phyloP scores from a whole-genome alignment of 2,797 vertebrate genomes.

The Tinamus major region DNA sequence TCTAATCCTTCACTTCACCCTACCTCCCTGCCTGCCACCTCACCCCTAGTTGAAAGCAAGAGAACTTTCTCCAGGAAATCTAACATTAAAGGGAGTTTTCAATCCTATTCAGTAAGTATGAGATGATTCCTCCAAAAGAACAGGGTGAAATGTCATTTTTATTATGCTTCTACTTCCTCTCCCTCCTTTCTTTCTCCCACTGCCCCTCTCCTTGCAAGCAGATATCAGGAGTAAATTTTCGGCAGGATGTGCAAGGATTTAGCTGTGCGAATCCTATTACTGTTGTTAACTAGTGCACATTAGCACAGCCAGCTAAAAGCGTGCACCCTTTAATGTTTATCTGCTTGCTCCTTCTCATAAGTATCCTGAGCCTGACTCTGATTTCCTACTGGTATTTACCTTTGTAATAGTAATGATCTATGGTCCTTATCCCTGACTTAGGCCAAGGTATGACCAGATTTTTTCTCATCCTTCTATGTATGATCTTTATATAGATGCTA shows the following conservation, averaged over 20 bases:
- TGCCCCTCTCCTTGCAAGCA: neutral
- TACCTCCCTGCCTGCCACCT: neutral
- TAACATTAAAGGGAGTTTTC: conserved; percentile 21
- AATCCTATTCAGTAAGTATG: conserved; percentile 41
- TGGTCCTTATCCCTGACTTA: conserved; percentile 4
- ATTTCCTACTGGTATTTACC: conserved; percentile 23
- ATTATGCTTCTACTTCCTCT: neutral
- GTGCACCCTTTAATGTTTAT: neutral
- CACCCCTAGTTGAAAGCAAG: neutral
- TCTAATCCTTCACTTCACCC: conserved; percentile 61
- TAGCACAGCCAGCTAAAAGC: neutral
- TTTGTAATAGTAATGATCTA: neutral
- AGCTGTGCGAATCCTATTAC: conserved; percentile 23
- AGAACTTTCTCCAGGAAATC: neutral
- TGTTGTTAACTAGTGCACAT: conserved; percentile 51
- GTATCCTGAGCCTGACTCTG: neutral
- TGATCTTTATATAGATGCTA: neutral
- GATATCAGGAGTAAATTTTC: conserved; percentile 1
- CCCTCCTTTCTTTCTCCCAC: neutral
- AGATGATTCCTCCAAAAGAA: conserved; percentile 3
- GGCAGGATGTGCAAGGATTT: conserved; percentile 12
- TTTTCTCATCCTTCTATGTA: neutral
- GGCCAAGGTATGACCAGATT: neutral
- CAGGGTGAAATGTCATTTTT: conserved; percentile 33
- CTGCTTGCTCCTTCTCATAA: neutral